Percentiles rank a stretch among this genome's conserved stretches.
phyloP scores from a whole-genome alignment of 1,140 invertebrate species.

The Ephestia elutella region DNA sequence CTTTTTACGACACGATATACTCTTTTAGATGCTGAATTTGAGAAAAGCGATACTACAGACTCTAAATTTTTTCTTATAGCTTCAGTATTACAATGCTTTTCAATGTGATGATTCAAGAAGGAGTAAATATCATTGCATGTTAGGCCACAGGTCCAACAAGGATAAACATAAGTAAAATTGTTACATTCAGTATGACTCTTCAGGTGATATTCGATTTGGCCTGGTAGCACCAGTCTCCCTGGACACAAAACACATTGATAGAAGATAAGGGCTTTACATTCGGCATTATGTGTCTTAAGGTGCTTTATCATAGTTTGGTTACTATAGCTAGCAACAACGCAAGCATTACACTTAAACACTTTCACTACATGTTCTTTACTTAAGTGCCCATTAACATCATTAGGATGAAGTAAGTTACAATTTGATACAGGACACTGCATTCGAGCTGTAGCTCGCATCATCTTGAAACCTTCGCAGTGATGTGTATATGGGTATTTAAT shows the following conservation, averaged over 20 bases:
- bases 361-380: slow-evolving; percentile 57
- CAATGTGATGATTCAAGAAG: slow-evolving; percentile 47
- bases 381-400: slow-evolving; percentile 63
- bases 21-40: slow-evolving; percentile 16
- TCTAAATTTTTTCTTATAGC: slow-evolving; percentile 16
- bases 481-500: slow-evolving; percentile 58
- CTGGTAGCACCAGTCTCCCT: slow-evolving; percentile 40
- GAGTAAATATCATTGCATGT: slow-evolving; percentile 30
- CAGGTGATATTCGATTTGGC: slow-evolving; percentile 46
- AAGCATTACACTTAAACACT: slow-evolving; percentile 58
- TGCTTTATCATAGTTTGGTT: slow-evolving; percentile 42
- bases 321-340: slow-evolving; percentile 52
- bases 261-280: slow-evolving; percentile 30
- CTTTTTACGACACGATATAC: slow-evolving; percentile 42
- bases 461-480: slow-evolving; percentile 70
- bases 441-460: slow-evolving; percentile 64
- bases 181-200: slow-evolving; percentile 30
- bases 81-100: slow-evolving; percentile 27
- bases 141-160: slow-evolving; percentile 51
- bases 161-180: slow-evolving; percentile 29
- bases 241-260: slow-evolving; percentile 58
- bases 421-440: slow-evolving; percentile 52
- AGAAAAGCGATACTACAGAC: background rate
- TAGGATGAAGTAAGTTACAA: slow-evolving; percentile 62
- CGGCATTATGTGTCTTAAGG: slow-evolving; percentile 28